These are phyloP conservation scores for Xestia rhomboidea DNA, from an alignment of 2,888 invertebrate genomes.

Conservation along the genomic window DNA sequence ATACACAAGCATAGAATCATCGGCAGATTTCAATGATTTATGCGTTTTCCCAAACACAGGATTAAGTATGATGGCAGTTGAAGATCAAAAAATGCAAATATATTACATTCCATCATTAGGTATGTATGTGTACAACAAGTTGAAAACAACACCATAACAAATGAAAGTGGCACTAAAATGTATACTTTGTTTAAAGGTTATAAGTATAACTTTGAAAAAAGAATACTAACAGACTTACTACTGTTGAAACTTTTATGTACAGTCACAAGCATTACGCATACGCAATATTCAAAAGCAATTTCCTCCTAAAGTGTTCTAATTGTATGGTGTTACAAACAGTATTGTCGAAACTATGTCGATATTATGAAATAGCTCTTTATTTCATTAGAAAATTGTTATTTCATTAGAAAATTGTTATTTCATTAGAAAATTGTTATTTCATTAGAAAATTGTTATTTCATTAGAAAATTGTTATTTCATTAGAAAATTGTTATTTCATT, in stretches of 20 bases:
- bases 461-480: too few species aligned
- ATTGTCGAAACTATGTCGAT: neutral
- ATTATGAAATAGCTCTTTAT: neutral
- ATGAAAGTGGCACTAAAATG: neutral
- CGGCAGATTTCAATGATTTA: constrained; percentile 96
- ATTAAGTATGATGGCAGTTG: constrained; percentile 98
- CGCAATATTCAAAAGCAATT: neutral
- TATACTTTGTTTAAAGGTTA: neutral
- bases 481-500: too few species aligned
- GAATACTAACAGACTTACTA: neutral
- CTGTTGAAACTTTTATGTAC: neutral
- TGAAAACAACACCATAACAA: neutral
- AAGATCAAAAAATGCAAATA: constrained; percentile 97
- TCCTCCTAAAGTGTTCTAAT: neutral
- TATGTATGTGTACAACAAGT: constrained; percentile 69
- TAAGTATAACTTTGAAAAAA: neutral
- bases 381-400: too few species aligned
- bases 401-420: too few species aligned
- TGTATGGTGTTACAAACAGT: neutral
- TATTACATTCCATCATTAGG: constrained; percentile 97
- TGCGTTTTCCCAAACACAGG: constrained; percentile 97
- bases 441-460: too few species aligned
- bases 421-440: too few species aligned
- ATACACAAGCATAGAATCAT: constrained; percentile 97
- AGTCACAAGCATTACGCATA: neutral